phyloP scores from a whole-genome alignment of 2,797 vertebrate species.

The Toxotes lorentzi region DNA sequence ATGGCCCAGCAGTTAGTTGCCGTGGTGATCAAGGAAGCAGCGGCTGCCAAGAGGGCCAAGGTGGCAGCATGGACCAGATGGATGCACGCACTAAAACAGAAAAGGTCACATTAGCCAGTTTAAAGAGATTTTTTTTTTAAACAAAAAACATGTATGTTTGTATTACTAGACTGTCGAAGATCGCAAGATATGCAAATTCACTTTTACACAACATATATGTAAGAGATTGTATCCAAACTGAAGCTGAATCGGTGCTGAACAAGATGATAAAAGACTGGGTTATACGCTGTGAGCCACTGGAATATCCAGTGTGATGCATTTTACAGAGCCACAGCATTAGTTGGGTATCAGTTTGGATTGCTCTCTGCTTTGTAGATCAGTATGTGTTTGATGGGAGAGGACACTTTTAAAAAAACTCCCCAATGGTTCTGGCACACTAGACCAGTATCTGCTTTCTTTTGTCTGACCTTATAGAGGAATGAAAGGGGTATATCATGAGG shows the following conservation, averaged over 20 bases:
- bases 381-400: not conserved
- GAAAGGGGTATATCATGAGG: not conserved
- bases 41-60: conserved; percentile 54
- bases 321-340: not conserved
- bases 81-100: conserved; percentile 5
- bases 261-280: not conserved
- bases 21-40: conserved; percentile 58
- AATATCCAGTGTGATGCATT: not conserved
- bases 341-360: not conserved
- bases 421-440: not conserved
- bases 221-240: not conserved
- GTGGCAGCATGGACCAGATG: conserved; percentile 37
- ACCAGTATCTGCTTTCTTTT: not conserved
- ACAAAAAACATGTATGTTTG: not conserved
- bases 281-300: not conserved
- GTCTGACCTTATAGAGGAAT: not conserved
- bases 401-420: not conserved
- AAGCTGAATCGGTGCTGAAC: not conserved
- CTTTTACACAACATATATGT: not conserved
- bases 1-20: conserved; percentile 60
- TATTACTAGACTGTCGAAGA: not conserved
- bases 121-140: not conserved
- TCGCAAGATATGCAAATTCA: not conserved
- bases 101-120: not conserved
- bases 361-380: not conserved